Base-by-base conservation (phyloP, 2,113 vertebrate genomes). In the Syngnathus typhle region DNA sequence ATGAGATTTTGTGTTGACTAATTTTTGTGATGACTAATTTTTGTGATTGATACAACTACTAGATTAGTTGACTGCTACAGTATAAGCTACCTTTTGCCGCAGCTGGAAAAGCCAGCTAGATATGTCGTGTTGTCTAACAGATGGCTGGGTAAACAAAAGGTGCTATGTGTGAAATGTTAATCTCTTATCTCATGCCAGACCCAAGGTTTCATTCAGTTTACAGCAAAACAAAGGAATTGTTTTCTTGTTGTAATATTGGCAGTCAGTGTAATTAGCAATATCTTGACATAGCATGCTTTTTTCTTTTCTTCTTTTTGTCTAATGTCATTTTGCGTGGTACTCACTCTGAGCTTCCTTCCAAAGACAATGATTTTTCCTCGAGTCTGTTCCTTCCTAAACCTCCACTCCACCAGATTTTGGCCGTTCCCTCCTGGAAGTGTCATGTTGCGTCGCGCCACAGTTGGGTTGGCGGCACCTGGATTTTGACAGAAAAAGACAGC, bases 381-480 rank as follows among this genome's bases (percentile, higher is more conserved):
- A 16, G 93, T 90, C 85, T 99, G 96, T 72, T 99, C 97, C 71
- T 98, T 98, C 23, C 96, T 91, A 89, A 98, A 98, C 54, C 97
- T 88, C 97, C 97, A 99, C 62, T 99, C 97, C 79, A 98, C 96
- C 85, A 98, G 73, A 78, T 98, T 99, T 72, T 98, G 96, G 0
- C 96, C 96, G 0, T 96, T 98, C 69, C 98, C 97, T 10, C 96
- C 96, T 0, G 97, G 97, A 0, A 99, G 94, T 0, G 95, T 97
- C 95, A 99, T 98, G 86, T 99, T 99, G 54, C 96, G 92, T 64
- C 95, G 93, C 51, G 95, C 95, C 55, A 98, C 88, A 0, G 95
- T 98, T 0, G 97, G 97, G 73, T 96, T 99, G 51, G 95, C 95
- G 0, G 96, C 94, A 60, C 97, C 96, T 89, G 27, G 2, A 46